A percentile compares a stretch with the other conserved stretches of the same genome.
Evolutionary conservation across 2,797 vertebrate species (phyloP).

Genomic region (Arctocebus calabarensis): DNA sequence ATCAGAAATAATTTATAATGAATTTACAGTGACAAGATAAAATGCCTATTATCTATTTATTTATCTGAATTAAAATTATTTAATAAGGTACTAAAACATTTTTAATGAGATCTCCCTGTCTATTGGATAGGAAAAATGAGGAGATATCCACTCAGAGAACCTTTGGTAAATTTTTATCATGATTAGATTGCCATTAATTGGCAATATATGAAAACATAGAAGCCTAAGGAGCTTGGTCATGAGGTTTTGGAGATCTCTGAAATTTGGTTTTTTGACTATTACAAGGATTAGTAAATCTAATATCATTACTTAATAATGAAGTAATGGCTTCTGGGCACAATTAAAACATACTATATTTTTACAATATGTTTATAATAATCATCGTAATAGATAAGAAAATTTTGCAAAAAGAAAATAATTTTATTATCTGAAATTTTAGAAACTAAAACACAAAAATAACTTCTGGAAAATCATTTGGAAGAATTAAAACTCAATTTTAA

Average conservation of each 20-base stretch:
- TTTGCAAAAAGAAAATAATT: not conserved
- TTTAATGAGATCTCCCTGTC: not conserved
- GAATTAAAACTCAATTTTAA: not conserved
- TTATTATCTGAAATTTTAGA: conserved; percentile 55
- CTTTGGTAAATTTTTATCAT: not conserved
- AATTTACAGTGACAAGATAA: not conserved
- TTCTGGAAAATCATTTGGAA: not conserved
- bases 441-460: not conserved
- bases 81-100: not conserved
- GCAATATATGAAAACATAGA: not conserved
- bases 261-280: not conserved
- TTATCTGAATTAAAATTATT: not conserved
- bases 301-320: not conserved
- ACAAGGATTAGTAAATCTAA: not conserved
- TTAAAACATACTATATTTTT: not conserved
- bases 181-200: not conserved
- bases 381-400: not conserved
- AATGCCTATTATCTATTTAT: not conserved
- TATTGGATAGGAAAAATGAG: not conserved
- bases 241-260: not conserved
- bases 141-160: not conserved
- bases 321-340: not conserved
- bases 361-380: not conserved
- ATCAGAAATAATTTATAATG: not conserved
- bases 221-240: not conserved